Conservation (phyloP, 1,140 invertebrate species). For the Halesus radiatus region DNA sequence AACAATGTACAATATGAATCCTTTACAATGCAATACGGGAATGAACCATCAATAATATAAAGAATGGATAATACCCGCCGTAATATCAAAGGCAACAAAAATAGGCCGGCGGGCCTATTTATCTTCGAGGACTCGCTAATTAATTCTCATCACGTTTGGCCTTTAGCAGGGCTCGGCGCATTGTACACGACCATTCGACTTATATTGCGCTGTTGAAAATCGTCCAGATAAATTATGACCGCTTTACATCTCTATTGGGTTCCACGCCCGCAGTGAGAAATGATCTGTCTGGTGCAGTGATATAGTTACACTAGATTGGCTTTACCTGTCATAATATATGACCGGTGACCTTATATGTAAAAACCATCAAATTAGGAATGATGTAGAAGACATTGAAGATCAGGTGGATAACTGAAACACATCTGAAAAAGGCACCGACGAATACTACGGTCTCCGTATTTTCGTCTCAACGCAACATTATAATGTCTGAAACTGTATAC, state of each 20-base stretch:
- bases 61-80: slow-evolving; percentile 2
- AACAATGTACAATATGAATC: neutral
- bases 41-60: slow-evolving; percentile 19
- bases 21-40: neutral
- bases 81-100: slow-evolving; percentile 20
- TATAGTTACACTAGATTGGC: neutral
- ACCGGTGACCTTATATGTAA: too few relatives aligned
- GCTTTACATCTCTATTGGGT: slow-evolving; percentile 17
- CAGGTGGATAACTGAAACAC: too few relatives aligned
- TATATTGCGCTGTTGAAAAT: slow-evolving; percentile 18
- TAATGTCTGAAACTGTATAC: too few relatives aligned
- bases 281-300: neutral
- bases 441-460: too few relatives aligned
- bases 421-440: too few relatives aligned
- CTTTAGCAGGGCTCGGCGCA: neutral
- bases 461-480: too few relatives aligned
- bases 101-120: slow-evolving; percentile 3
- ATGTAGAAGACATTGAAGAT: too few relatives aligned
- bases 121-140: neutral
- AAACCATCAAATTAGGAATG: too few relatives aligned
- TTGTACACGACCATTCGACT: neutral
- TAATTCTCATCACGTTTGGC: slow-evolving; percentile 28
- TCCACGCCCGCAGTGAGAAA: too few relatives aligned
- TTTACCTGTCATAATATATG: too few relatives aligned
- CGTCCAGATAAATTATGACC: slow-evolving; percentile 14